A percentile compares a stretch with the other conserved stretches of the same genome.
These are phyloP conservation scores for Mesaphorura yosii DNA, from an alignment of 1,140 invertebrate genomes.

Conservation along the genomic window DNA sequence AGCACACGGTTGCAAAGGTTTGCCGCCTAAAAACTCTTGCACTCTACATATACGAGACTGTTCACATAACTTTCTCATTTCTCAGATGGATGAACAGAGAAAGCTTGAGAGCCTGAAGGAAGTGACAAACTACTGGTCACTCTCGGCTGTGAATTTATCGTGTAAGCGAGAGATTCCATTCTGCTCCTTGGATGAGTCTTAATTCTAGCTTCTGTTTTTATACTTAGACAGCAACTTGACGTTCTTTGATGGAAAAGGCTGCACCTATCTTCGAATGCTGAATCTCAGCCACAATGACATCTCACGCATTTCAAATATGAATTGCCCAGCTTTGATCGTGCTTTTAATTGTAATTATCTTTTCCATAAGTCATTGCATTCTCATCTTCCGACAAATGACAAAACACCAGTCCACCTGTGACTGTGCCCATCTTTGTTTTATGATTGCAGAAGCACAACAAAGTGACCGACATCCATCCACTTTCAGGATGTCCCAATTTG, in stretches of 20 bases:
- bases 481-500: constrained; percentile 8
- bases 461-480: not conserved
- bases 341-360: constrained; percentile 10
- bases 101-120: not conserved
- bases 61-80: constrained; percentile 1
- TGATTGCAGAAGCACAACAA: constrained; percentile 5
- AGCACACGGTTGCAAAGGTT: not conserved
- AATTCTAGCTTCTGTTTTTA: not conserved
- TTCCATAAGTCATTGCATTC: not conserved
- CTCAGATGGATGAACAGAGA: not conserved
- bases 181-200: not conserved
- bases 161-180: constrained; percentile 1
- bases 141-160: constrained; percentile 7
- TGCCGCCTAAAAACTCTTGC: constrained; percentile 1
- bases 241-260: constrained; percentile 1
- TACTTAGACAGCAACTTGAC: constrained; percentile 11
- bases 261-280: constrained; percentile 6
- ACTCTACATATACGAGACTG: constrained; percentile 4
- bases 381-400: not conserved
- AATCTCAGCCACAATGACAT: constrained; percentile 21
- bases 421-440: not conserved
- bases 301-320: not conserved
- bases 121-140: too few relatives aligned
- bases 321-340: constrained; percentile 16
- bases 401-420: not conserved